Evolutionary conservation across 2,797 vertebrate genomes (phyloP).

Genomic region (Rhincodon typus): DNA sequence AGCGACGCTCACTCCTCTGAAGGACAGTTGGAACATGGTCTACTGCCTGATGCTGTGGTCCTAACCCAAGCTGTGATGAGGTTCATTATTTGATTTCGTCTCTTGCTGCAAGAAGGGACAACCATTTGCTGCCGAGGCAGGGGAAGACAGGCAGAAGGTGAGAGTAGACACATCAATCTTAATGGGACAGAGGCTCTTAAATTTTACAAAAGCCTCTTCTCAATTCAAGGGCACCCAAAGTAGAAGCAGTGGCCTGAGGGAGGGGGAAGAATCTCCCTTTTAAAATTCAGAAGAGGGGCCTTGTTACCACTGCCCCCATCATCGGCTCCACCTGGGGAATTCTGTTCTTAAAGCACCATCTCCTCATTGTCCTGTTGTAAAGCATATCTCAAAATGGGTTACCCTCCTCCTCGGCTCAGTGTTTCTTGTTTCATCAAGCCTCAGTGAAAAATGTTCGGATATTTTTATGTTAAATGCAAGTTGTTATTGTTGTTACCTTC

Average conservation of each 20-base stretch:
- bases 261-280: neutral
- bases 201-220: neutral
- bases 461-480: neutral
- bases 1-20: accelerated
- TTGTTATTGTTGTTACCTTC: neutral
- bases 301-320: neutral
- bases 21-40: neutral
- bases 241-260: neutral
- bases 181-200: neutral
- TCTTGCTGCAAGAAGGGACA: neutral
- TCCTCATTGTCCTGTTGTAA: neutral
- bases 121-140: neutral
- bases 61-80: neutral
- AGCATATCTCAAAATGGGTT: neutral
- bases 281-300: neutral
- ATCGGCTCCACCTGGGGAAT: neutral
- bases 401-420: neutral
- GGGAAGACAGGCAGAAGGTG: neutral
- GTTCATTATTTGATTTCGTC: neutral
- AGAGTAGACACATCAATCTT: neutral
- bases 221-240: neutral
- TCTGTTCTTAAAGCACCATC: neutral
- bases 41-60: neutral
- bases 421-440: neutral
- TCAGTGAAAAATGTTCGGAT: neutral